Percentiles rank a stretch among this genome's conserved stretches.
Evolutionary conservation across 2,113 vertebrate genomes (phyloP).

Genomic region (Neolamprologus longior): DNA sequence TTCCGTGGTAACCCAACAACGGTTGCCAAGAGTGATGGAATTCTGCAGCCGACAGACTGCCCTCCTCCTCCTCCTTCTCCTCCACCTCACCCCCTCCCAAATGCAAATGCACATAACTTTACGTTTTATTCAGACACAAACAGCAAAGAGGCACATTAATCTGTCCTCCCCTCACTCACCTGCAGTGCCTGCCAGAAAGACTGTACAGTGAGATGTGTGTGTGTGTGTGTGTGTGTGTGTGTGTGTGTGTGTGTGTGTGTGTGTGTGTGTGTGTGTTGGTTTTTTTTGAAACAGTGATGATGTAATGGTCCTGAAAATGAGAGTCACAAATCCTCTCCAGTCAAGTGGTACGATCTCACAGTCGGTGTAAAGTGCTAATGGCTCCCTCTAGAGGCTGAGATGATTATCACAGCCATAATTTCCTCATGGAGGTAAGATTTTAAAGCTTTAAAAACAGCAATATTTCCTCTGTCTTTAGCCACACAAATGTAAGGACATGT

Average conservation of each 20-base stretch:
- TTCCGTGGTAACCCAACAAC: constrained; percentile 61
- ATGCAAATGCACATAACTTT: constrained; percentile 29
- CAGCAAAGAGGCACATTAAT: background rate
- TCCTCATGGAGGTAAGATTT: background rate
- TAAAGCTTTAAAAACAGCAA: background rate
- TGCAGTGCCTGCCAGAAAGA: background rate
- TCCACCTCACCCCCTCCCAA: background rate
- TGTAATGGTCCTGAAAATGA: constrained; percentile 42
- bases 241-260: background rate
- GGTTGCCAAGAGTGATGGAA: constrained; percentile 67
- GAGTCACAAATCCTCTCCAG: constrained; percentile 25
- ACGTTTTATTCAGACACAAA: background rate
- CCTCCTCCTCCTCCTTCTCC: background rate
- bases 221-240: background rate
- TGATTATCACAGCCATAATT: background rate
- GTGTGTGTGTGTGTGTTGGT: background rate
- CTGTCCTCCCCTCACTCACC: background rate
- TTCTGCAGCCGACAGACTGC: constrained; percentile 42
- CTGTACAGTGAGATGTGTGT: background rate
- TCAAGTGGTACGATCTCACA: background rate
- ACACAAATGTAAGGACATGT: background rate
- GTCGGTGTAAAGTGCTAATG: background rate
- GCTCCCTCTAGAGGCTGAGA: background rate
- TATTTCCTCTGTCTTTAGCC: background rate
- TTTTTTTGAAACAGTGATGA: constrained; percentile 10